phyloP scores from a whole-genome alignment of 2,888 invertebrate species.

The Ganaspis brasiliensis region DNA sequence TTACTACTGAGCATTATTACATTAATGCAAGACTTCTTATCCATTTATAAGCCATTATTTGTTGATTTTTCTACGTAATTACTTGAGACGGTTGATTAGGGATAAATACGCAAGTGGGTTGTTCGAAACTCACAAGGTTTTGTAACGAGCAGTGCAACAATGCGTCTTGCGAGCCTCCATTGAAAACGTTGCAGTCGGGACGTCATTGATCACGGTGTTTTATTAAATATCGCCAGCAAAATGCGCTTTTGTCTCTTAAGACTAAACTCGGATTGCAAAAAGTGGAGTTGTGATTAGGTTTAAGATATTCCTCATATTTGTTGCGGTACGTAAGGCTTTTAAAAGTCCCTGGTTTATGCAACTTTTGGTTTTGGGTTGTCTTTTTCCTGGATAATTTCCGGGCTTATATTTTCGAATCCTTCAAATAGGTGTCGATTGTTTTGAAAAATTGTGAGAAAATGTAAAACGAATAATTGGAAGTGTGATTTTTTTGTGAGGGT shows the following conservation, averaged over 20 bases:
- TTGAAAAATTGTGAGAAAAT: neutral
- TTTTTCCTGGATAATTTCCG: neutral
- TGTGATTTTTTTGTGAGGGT: too few species aligned
- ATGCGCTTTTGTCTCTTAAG: neutral
- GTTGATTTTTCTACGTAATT: neutral
- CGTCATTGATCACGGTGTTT: neutral
- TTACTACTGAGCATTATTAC: neutral
- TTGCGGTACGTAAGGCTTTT: constrained; percentile 13
- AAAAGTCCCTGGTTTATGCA: constrained; percentile 11
- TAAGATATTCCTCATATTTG: constrained; percentile 7
- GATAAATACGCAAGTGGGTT: neutral
- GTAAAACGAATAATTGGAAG: too few species aligned
- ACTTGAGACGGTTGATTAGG: constrained; percentile 5
- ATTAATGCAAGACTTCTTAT: neutral
- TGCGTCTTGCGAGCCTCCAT: constrained; percentile 16
- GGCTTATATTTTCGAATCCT: neutral
- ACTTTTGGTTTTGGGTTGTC: constrained; percentile 23
- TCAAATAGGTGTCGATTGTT: too few species aligned
- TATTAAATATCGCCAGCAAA: neutral
- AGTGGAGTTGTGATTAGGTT: constrained; percentile 25
- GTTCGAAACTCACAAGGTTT: neutral
- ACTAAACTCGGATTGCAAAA: neutral
- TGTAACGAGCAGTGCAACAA: constrained; percentile 3
- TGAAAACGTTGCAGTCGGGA: neutral
- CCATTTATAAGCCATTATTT: neutral